phyloP scores from a whole-genome alignment of 2,113 vertebrate species.

The Heterotilapia buettikoferi region DNA sequence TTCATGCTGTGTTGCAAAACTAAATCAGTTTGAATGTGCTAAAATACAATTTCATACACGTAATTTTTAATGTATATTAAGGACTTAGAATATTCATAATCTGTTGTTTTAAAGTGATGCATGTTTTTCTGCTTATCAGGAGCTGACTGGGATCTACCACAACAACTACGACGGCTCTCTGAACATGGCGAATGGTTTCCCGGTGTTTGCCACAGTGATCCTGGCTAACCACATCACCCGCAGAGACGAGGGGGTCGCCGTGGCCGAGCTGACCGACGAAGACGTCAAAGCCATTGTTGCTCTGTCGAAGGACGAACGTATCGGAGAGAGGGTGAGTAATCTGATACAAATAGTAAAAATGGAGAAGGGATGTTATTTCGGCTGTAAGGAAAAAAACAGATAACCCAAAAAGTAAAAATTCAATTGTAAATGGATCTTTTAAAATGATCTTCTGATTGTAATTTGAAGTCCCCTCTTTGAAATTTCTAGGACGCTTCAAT shows the following conservation, averaged over 20 bases:
- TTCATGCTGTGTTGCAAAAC: neutral
- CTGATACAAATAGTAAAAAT: neutral
- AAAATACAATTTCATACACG: neutral
- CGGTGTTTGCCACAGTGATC: slow-evolving; percentile 93
- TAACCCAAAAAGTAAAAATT: neutral
- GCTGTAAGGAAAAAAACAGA: neutral
- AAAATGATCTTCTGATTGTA: neutral
- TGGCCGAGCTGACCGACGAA: slow-evolving; percentile 92
- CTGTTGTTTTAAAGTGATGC: neutral
- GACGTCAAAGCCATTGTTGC: slow-evolving; percentile 87
- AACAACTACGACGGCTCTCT: slow-evolving; percentile 98
- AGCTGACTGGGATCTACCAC: slow-evolving; percentile 94
- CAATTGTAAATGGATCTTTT: neutral
- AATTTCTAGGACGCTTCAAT: neutral
- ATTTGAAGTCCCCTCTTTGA: neutral
- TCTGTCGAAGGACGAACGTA: slow-evolving; percentile 90
- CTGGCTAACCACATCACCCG: slow-evolving; percentile 91
- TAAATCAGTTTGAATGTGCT: neutral
- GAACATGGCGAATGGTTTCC: slow-evolving; percentile 92
- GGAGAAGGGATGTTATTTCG: neutral
- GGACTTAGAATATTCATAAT: neutral
- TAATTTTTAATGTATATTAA: neutral
- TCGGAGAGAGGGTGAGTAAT: slow-evolving; percentile 85
- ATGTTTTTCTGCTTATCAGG: slow-evolving; percentile 63
- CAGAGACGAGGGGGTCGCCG: slow-evolving; percentile 83